These are phyloP conservation scores for rat (Rattus norvegicus) DNA, from an alignment of 2,113 vertebrate genomes.

Conservation along the genomic window GRCr8 NC_086029.1:73379001-73379500, in stretches of 20 bases:
- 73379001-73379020: too few relatives aligned
- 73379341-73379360: accelerated
- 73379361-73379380: background rate
- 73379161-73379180: background rate
- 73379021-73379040: accelerated
- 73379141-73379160: background rate
- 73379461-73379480: background rate
- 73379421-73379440: background rate
- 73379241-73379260: background rate
- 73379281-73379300: background rate
- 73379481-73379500: background rate
- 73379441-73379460: background rate
- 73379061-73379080: background rate
- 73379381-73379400: background rate
- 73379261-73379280: constrained; percentile 16
- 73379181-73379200: background rate
- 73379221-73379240: background rate
- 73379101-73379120: background rate
- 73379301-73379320: background rate
- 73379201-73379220: background rate
- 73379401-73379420: background rate
- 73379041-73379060: background rate
- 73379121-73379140: background rate
- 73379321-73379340: background rate
- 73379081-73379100: background rate